Evolutionary conservation across 2,797 vertebrate species (phyloP), one percentile per base, ranked within the genome.

Genomic region (Periophthalmus magnuspinnatus): DNA sequence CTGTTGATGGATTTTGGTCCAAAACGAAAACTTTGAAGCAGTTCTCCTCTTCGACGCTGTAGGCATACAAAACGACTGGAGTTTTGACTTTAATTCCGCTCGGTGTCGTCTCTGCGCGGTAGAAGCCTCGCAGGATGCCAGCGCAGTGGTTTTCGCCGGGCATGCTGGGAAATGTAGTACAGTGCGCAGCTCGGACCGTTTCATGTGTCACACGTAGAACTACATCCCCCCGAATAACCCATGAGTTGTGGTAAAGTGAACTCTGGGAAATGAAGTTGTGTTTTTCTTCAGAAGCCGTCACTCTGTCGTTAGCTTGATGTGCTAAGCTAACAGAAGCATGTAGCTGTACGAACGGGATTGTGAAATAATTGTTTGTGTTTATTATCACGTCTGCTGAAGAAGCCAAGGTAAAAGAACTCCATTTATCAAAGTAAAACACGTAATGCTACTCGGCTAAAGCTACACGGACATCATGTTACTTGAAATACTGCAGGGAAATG

Each of bases 21-120:
- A 70, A 80, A n/a, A 5, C 47, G 66, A 21, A 9, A 83, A 89
- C 80, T 84, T 84, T 70, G 77, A 10, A 45, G 6, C 75, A 85
- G 78, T 81, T 85, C 71, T 68, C 19, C 71, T 63, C 76, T 67
- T 85, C 77, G 85, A 74, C 78, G 63, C 74, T 62, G 62, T 71
- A 67, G 47, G 72, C 68, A 62, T 68, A 83, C 71, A 81, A 87
- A 86, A 81, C 80, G 78, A 84, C 75, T 50, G 82, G 84, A 91
- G 87, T 92, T 87, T 76, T 74, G 80, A 84, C 83, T 85, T 88
- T 86, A 79, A 89, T 87, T 92, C 87, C 86, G 91, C 90, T 88
- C 88, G 67, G 81, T 88, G 84, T 62, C 84, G 71, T 81, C 77
- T 68, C 69, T 86, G 89, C 92, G 91, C 93, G 92, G 87, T 76